These are phyloP conservation scores for Tauraco hartlaubi DNA, from an alignment of 2,797 vertebrate species.

Conservation along the genomic window DNA sequence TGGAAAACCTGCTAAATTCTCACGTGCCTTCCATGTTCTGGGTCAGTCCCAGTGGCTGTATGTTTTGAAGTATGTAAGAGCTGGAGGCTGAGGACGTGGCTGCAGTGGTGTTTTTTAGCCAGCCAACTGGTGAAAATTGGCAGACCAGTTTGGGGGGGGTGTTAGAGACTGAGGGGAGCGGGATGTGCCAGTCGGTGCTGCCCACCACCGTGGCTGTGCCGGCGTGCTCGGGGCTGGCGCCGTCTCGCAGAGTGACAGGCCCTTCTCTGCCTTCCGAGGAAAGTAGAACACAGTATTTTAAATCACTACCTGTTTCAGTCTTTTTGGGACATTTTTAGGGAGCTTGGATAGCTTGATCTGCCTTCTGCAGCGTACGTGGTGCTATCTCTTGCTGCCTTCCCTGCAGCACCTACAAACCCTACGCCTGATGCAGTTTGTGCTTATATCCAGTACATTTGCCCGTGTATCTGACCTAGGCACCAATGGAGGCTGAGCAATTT, in stretches of 20 bases:
- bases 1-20: not conserved
- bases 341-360: not conserved
- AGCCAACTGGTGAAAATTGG: not conserved
- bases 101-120: not conserved
- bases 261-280: accelerated
- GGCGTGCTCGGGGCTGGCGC: not conserved
- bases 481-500: not conserved
- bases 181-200: accelerated
- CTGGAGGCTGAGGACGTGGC: not conserved
- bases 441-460: not conserved
- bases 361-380: accelerated
- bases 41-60: not conserved
- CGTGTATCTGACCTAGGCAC: not conserved
- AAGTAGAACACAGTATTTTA: not conserved
- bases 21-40: not conserved
- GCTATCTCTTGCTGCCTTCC: not conserved
- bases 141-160: not conserved
- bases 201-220: not conserved
- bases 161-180: not conserved
- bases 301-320: not conserved
- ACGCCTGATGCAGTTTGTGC: not conserved
- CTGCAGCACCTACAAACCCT: not conserved
- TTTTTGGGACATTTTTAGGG: not conserved
- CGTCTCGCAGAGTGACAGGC: not conserved
- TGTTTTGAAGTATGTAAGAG: not conserved